Evolutionary conservation across 2,113 vertebrate genomes (phyloP).

Genomic region (Pterocles gutturalis): DNA sequence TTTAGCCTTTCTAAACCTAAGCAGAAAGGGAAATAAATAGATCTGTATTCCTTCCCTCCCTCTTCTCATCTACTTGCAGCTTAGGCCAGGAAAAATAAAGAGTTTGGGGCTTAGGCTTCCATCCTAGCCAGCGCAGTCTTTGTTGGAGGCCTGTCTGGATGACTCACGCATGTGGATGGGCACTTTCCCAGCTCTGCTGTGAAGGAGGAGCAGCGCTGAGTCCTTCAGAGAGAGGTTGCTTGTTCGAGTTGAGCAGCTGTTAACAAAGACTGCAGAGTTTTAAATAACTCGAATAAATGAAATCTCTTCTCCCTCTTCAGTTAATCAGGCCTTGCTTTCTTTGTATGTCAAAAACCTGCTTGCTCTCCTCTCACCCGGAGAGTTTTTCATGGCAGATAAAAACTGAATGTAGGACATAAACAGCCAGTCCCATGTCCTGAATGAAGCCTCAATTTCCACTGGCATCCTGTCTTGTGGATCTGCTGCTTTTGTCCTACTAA

Average conservation of each 20-base stretch:
- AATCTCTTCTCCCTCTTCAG: not conserved
- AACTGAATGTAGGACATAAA: not conserved
- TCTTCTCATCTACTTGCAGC: not conserved
- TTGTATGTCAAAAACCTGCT: not conserved
- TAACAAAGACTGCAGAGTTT: conserved; percentile 14
- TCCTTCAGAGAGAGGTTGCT: not conserved
- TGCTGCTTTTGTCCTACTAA: not conserved
- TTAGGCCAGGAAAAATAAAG: not conserved
- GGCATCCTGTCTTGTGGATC: not conserved
- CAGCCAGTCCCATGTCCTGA: not conserved
- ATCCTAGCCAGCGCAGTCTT: not conserved
- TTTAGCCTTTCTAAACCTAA: not conserved
- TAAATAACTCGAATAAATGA: not conserved
- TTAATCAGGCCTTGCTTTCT: conserved; percentile 9
- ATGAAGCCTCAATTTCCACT: not conserved
- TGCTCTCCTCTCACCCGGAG: not conserved
- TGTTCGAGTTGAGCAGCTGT: conserved; percentile 24
- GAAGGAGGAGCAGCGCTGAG: not conserved
- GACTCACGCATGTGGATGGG: not conserved
- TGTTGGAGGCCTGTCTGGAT: not conserved
- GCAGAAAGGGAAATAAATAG: not conserved
- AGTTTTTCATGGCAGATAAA: not conserved
- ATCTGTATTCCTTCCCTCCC: not conserved
- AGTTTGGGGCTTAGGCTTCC: not conserved
- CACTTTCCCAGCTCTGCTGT: conserved; percentile 11